Evolutionary conservation across 2,113 vertebrate species (phyloP).

Genomic region (Istiophorus platypterus): DNA sequence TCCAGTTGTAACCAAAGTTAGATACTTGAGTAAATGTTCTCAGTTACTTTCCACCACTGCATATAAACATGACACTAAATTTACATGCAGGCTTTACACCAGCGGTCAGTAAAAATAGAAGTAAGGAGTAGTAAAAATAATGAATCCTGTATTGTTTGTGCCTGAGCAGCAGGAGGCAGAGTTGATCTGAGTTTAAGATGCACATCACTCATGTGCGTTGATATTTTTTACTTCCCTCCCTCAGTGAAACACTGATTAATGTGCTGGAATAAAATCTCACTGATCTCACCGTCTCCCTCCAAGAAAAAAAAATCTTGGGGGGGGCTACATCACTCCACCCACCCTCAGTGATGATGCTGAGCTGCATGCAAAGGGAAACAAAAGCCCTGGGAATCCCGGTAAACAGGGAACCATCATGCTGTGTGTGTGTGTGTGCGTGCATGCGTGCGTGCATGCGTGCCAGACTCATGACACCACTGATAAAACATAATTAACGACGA

Average conservation of each 20-base stretch:
- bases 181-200: not conserved
- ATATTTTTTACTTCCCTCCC: too few relatives aligned
- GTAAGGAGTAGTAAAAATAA: too few relatives aligned
- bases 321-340: not conserved
- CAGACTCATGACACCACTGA: conserved; percentile 26
- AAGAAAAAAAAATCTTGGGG: conserved; percentile 14
- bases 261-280: not conserved
- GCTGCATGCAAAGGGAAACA: conserved; percentile 34
- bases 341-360: not conserved
- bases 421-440: not conserved
- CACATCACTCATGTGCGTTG: too few relatives aligned
- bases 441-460: not conserved
- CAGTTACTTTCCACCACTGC: too few relatives aligned
- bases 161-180: conserved; percentile 45
- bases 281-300: conserved; percentile 2
- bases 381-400: conserved; percentile 59
- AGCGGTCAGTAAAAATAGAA: too few relatives aligned
- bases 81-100: not conserved
- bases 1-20: too few relatives aligned
- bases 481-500: conserved; percentile 40
- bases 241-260: not conserved
- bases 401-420: conserved; percentile 14
- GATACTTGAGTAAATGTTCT: too few relatives aligned
- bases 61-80: not conserved
- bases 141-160: not conserved